Evolutionary conservation across 2,888 invertebrate species (phyloP), one percentile per base, ranked within the genome.

Genomic region (Tachystola acroxantha): DNA sequence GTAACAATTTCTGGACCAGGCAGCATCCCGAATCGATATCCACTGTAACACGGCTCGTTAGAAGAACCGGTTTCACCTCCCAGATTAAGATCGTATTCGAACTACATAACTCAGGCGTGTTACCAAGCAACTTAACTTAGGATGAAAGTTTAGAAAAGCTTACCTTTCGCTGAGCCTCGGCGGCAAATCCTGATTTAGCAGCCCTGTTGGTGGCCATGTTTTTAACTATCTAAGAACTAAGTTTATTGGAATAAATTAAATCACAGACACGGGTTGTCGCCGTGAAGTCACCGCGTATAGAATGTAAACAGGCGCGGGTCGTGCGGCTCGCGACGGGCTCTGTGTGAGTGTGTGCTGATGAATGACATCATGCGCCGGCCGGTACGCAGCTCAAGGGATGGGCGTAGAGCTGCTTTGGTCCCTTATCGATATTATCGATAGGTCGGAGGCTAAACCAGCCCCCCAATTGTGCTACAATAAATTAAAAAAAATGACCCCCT

Each of bases 81-180:
- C 51, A 50, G 44, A 42, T 50, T 52, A 48, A 52, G 54, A 48
- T 50, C 48, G 43, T 31, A 28, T 37, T 34, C 24, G 36, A 43
- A 47, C 62, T 46, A 48, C 43, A 35, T n/a, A 2, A 25, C 25
- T 9, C 5, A n/a, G 25, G 5, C 25, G 25, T n/a, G 10, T 5
- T 11, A 27, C 43, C 50, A 50, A 53, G 54, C 24, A n/a, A 7
- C 9, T 24, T 10, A 24, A 6, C 24, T 24, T 24, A 24, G 24
- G 11, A 5, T 27, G 7, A 27, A 46, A 45, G 42, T 45, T 34
- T 30, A 36, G 42, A 44, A 19, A 24, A 48, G 54, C 90, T 91
- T 82, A 97, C 97, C 93, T 97, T 97, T 74, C 94, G 91, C 85
- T 97, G 97, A 36, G 97, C 96, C 80, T 97, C 97, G 40, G 97